Evolutionary conservation across 2,888 invertebrate genomes (phyloP).

Genomic region (Chouioia cunea): DNA sequence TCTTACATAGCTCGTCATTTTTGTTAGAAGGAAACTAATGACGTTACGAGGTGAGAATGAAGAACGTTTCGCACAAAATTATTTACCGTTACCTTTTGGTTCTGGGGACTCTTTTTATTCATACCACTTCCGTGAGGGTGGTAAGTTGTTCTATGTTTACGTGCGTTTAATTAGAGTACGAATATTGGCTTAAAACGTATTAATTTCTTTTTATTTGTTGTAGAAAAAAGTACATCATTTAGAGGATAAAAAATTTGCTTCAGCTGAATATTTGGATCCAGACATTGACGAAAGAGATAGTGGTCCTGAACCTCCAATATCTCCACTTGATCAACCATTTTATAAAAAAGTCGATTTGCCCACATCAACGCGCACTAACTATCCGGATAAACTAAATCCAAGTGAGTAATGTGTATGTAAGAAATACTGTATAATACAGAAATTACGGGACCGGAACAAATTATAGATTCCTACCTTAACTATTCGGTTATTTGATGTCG

Average conservation of each 20-base stretch:
- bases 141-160: slow-evolving; percentile 1
- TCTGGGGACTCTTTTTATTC: slow-evolving; percentile 2
- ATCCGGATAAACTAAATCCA: slow-evolving; percentile 53
- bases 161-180: neutral
- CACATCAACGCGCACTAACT: slow-evolving; percentile 32
- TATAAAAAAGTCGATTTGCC: slow-evolving; percentile 37
- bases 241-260: slow-evolving; percentile 40
- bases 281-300: slow-evolving; percentile 57
- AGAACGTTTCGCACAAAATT: slow-evolving; percentile 18
- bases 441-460: too few relatives aligned
- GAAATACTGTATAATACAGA: neutral
- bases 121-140: slow-evolving; percentile 17
- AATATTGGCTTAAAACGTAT: neutral
- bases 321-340: slow-evolving; percentile 46
- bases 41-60: slow-evolving; percentile 33
- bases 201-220: slow-evolving; percentile 1
- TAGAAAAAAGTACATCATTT: slow-evolving; percentile 40
- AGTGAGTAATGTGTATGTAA: slow-evolving; percentile 53
- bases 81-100: slow-evolving; percentile 24
- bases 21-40: slow-evolving; percentile 23
- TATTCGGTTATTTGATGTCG: too few relatives aligned
- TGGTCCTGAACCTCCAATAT: slow-evolving; percentile 46
- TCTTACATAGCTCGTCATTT: slow-evolving; percentile 6
- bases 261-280: slow-evolving; percentile 47
- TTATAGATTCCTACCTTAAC: too few relatives aligned